Evolutionary conservation across 2,888 invertebrate species (phyloP), one percentile per base, ranked within the genome.

Genomic region (Drosophila conformis): DNA sequence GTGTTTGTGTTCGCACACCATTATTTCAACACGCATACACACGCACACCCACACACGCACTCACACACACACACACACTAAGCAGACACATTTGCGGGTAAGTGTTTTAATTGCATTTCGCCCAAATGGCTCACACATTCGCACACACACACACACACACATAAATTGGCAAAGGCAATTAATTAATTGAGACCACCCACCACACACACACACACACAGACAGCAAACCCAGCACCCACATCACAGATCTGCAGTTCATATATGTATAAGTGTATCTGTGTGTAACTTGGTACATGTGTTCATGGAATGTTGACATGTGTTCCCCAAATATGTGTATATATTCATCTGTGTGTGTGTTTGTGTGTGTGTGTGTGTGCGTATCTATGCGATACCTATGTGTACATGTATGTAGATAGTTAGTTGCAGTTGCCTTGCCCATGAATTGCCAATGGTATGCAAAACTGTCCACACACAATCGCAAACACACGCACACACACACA

Each of bases 291-390:
- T 89, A 87, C 87, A 87, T 87, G 86, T 87, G 87, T 87, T 85
- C 88, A 87, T 87, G 86, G 76, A 89, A 87, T 87, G 87, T 87
- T 88, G 90, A 87, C 87, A 87, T 86, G 90, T 87, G 87, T 87
- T 87, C 81, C 83, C 89, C 88, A 89, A 87, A 89, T 83, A 89
- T 88, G 80, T 73, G 76, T 76, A 62, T 77, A 65, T 73, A 40
- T 69, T 78, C 69, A 76, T 63, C 61, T 65, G 54, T 38, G 60
- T 54, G 65, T 48, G 40, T 38, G 61, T 3, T 3, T 52, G 61
- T 52, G 8, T 56, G 13, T 29, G 27, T 66, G 62, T 53, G 66
- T 27, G 66, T 56, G 65, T 42, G 40, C 40, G 52, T 62, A 65
- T 49, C 62, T 58, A 15, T 46, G 46, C 46, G 21, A 46, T 46